These are phyloP conservation scores for Ptychoptera contaminata DNA, from an alignment of 2,888 invertebrate genomes.

Conservation along the genomic window DNA sequence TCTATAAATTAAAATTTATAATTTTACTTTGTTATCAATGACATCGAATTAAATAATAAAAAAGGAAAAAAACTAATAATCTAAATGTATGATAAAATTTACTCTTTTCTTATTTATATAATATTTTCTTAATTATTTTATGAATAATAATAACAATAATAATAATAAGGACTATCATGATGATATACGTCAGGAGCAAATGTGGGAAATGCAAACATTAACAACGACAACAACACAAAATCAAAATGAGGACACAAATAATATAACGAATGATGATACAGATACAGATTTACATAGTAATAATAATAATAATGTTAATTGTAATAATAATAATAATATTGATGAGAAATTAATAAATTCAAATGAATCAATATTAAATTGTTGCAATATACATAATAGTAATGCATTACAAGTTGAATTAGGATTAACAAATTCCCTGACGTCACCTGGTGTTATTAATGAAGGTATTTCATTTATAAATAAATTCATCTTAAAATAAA, in stretches of 20 bases:
- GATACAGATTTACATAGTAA: slow-evolving; percentile 22
- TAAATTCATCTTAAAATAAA: neutral
- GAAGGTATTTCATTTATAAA: slow-evolving; percentile 6
- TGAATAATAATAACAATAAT: no score
- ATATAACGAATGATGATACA: slow-evolving; percentile 27
- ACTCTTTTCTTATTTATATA: no score
- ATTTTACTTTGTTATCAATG: no score
- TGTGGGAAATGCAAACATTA: slow-evolving; percentile 80
- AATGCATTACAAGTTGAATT: neutral
- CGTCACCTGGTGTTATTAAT: neutral
- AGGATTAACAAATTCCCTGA: no score
- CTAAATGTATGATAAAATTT: no score
- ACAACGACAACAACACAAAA: slow-evolving; percentile 38
- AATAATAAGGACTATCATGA: slow-evolving; percentile 72
- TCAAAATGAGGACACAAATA: slow-evolving; percentile 24
- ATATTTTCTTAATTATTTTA: no score
- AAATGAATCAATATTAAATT: slow-evolving; percentile 16
- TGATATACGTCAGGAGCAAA: slow-evolving; percentile 79
- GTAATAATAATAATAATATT: neutral
- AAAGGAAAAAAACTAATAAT: no score
- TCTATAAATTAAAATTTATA: no score
- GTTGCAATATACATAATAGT: slow-evolving; percentile 9
- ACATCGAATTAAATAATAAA: no score
- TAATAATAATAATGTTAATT: slow-evolving; percentile 9
- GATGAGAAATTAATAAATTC: neutral